Evolutionary conservation across 2,888 invertebrate species (phyloP).

Genomic region (Isoperla grammatica): DNA sequence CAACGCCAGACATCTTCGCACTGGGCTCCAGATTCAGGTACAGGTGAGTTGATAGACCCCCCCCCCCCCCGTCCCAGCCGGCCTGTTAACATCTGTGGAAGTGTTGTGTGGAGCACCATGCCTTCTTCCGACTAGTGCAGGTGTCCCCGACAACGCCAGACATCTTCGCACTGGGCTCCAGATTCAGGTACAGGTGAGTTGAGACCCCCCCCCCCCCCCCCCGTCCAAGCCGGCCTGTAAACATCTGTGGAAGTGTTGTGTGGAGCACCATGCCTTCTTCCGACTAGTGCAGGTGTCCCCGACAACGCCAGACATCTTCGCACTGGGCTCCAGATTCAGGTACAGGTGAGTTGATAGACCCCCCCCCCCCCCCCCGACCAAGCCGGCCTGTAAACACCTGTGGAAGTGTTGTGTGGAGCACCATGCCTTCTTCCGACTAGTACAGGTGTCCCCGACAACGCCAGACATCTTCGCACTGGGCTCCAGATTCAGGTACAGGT

Average conservation of each 20-base stretch:
- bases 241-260: conserved; percentile 93
- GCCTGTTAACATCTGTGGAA: conserved; percentile 96
- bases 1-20: conserved; percentile 66
- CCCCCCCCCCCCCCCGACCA: no score
- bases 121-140: conserved; percentile 84
- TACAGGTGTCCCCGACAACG: conserved; percentile 66
- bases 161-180: conserved; percentile 70
- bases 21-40: conserved; percentile 73
- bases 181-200: conserved; percentile 71
- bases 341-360: conserved; percentile 67
- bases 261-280: conserved; percentile 93
- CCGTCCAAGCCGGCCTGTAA: no score
- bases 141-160: conserved; percentile 65
- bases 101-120: conserved; percentile 93
- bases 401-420: conserved; percentile 97
- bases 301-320: conserved; percentile 64
- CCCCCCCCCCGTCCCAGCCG: conserved; percentile 79
- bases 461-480: conserved; percentile 73
- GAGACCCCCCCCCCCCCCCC: no score
- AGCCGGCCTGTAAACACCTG: conserved; percentile 88
- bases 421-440: conserved; percentile 86
- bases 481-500: conserved; percentile 75
- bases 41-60: no score
- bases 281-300: conserved; percentile 76
- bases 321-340: conserved; percentile 71